phyloP scores from a whole-genome alignment of 2,113 vertebrate genomes.

The Mirounga angustirostris region DNA sequence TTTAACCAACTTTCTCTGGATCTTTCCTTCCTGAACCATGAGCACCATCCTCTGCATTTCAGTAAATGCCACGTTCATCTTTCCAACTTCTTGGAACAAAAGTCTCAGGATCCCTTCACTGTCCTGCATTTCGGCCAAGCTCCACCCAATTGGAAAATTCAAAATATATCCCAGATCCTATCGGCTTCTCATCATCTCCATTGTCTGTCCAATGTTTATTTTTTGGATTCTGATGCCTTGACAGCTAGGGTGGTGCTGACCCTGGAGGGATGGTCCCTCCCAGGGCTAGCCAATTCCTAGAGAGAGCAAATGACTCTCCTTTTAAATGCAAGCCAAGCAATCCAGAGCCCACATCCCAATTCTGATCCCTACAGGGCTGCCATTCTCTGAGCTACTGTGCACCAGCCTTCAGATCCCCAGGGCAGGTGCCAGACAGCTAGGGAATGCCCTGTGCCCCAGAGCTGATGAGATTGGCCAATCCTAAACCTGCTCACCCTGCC shows the following conservation, averaged over 20 bases:
- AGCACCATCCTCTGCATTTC: neutral
- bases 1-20: neutral
- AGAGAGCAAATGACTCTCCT: neutral
- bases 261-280: neutral
- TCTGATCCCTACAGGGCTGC: neutral
- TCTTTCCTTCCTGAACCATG: neutral
- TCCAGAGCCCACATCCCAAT: neutral
- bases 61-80: neutral
- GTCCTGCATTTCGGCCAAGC: neutral
- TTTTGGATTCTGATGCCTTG: neutral
- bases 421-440: neutral
- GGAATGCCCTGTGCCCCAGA: neutral
- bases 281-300: neutral
- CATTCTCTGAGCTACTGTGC: neutral
- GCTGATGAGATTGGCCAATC: neutral
- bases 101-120: neutral
- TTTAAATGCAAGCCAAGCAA: neutral
- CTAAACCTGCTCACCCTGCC: neutral
- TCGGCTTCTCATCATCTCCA: too few species aligned
- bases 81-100: neutral
- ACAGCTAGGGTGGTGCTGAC: neutral
- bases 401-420: neutral
- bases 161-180: too few species aligned
- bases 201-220: neutral
- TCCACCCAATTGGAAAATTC: neutral